Base-by-base conservation (phyloP, 1,140 invertebrate species). In the Camponotus floridanus region DNA sequence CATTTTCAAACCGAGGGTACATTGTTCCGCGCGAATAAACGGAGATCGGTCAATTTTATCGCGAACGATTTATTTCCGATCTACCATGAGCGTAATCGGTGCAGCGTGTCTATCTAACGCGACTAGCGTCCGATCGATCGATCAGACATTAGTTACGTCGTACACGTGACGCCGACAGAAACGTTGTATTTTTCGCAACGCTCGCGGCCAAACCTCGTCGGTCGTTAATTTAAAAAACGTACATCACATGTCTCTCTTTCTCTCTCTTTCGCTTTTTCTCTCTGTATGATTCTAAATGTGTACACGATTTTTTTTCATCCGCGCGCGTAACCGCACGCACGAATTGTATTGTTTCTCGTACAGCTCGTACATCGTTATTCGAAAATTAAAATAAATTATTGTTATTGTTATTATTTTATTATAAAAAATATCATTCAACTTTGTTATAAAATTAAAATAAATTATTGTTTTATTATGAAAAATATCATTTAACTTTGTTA, bases 211-310 rank as follows among this genome's bases (percentile, higher is more conserved):
- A 70, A 80, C 57, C 70, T 15, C 76, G 36, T 80, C 65, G 65
- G 21, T 70, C 78, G 36, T 80, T 70, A 70, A 80, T 70, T 70
- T 70, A 70, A 80, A 80, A 80, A 80, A 80, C 78, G 51, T 70
- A 55, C 64, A 70, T 70, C 64, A 59, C 33, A 13, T 9, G n/a
- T 74, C 21, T 59, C 8, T 39, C 33, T 55, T 15, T 57, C 15
- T 55, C 13, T 70, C 67, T 31, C 42, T 55, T 18, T 57, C 36
- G 11, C 45, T 48, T 13, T 48, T 26, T 26, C 2, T 36, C 45
- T 48, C 13, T 15, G 1, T 48, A 48, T 48, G 45, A 48, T 13
- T 7, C 4, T 48, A 51, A 51, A 51, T 51, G 18, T 51, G 9
- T 39, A 26, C 21, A 21, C 65, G 31, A 57, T 15, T 21, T n/a